Base-by-base conservation (phyloP, 1,140 invertebrate genomes). In the Plutomurus gul region DNA sequence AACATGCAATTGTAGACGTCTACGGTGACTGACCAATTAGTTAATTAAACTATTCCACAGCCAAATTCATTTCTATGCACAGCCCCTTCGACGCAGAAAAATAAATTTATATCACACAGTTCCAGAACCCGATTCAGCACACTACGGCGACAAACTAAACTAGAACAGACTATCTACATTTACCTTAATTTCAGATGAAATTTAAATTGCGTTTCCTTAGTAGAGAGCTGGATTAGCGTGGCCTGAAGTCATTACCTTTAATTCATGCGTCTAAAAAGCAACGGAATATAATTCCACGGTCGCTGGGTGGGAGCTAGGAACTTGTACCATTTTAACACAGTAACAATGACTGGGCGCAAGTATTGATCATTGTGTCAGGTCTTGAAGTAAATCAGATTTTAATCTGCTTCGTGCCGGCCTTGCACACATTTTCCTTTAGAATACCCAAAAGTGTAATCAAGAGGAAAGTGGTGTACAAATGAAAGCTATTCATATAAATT, bases 301-400 rank as follows among this genome's bases (percentile, higher is more conserved):
- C 51, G 51, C 46, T 20, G n/a, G 25, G 33, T 16, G 13, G 30
- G 5, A 60, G 33, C 16, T 16, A 60, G 5, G 8, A 30, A 30
- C 18, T 60, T n/a, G n/a, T n/a, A n/a, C 25, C 33, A 27, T 25
- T 11, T 56, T 22, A n/a, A 8, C 13, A 60, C 4, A 27, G 51
- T 16, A 60, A 13, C 27, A 5, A 13, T 16, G 18, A 43, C n/a
- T 3, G 25, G 51, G n/a, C 33, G 33, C 25, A 60, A 60, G 16
- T 60, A 60, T 60, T 60, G 51, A 60, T 60, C 51, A 33, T n/a
- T n/a, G n/a, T 16, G 8, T 25, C 25, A 60, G 3, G 18, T 56
- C 49, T 56, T 27, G 5, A 51, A 33, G 11, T 56, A n/a, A 60
- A 60, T 60, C 51, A 60, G 51, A 60, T 60, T 60, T n/a, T 60